Evolutionary conservation across 2,113 vertebrate genomes (phyloP), one percentile per base, ranked within the genome.

Genomic region (Rhizomys pruinosus): DNA sequence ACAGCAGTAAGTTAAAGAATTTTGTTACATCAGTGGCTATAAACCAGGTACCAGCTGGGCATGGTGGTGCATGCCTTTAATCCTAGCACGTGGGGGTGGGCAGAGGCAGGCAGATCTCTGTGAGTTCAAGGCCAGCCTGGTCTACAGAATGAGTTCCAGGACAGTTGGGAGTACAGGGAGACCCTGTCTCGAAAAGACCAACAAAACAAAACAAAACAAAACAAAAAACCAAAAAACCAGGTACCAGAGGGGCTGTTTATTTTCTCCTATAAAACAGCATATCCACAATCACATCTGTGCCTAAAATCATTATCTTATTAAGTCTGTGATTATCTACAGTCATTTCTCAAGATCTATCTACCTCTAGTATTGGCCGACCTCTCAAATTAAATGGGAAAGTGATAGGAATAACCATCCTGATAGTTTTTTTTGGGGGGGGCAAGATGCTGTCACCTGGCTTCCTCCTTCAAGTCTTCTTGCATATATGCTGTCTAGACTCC

Each of bases 201-300:
- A n/a, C n/a, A n/a, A n/a, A n/a, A n/a, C n/a, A n/a, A n/a, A n/a
- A n/a, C n/a, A n/a, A n/a, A n/a, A n/a, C n/a, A n/a, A n/a, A n/a
- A n/a, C n/a, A n/a, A n/a, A n/a, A n/a, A n/a, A n/a, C n/a, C n/a
- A n/a, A n/a, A n/a, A 84, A 63, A 71, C 37, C 44, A 61, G 68
- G 44, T 81, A 37, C 74, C 87, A 88, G 76, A 61, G 32, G 8
- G 84, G 91, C 91, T 89, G 34, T 84, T 77, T 77, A 77, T 88
- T 92, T 88, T 7, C 27, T 79, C 2, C 19, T 79, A 89, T 79
- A 85, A 85, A 79, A 59, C 66, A 95, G 37, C 80, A 89, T 73
- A 84, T 78, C 15, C 10, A 59, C 55, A 80, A 89, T 39, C 32
- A 79, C 44, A 84, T 8, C 64, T 79, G n/a, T 72, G 72, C 78